phyloP scores from a whole-genome alignment of 2,888 invertebrate genomes.

The Drosophila emarginata region DNA sequence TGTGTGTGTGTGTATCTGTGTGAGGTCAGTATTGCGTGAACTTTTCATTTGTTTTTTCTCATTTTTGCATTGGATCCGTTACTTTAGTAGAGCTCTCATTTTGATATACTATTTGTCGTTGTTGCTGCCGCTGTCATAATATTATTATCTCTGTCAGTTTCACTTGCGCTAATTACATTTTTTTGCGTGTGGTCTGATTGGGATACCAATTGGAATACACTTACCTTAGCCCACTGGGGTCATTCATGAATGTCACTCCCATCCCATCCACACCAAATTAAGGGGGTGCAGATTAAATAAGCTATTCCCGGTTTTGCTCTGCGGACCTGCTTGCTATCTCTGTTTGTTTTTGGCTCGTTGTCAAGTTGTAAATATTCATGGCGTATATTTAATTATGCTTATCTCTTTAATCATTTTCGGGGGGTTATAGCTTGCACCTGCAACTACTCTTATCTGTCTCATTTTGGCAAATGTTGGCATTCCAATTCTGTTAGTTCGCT shows the following conservation, averaged over 20 bases:
- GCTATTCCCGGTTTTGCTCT: neutral
- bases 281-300: neutral
- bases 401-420: constrained; percentile 4
- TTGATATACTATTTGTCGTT: constrained; percentile 1
- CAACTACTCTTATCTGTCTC: neutral
- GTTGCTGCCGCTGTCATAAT: neutral
- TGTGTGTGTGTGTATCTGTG: constrained; percentile 23
- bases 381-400: constrained; percentile 3
- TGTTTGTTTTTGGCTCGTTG: neutral
- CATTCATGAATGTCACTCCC: neutral
- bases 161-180: constrained; percentile 36
- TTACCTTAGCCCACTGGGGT: neutral
- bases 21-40: constrained; percentile 52
- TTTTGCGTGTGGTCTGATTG: constrained; percentile 4
- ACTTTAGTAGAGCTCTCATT: constrained; percentile 28
- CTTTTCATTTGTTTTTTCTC: constrained; percentile 16
- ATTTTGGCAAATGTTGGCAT: constrained; percentile 4
- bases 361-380: neutral
- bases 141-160: constrained; percentile 25
- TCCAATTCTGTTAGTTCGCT: constrained; percentile 3
- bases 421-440: constrained; percentile 1
- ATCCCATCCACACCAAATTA: neutral
- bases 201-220: constrained; percentile 30
- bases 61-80: constrained; percentile 24
- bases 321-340: neutral